Conservation (phyloP, 2,888 invertebrate species). For the Idaea aversata region DNA sequence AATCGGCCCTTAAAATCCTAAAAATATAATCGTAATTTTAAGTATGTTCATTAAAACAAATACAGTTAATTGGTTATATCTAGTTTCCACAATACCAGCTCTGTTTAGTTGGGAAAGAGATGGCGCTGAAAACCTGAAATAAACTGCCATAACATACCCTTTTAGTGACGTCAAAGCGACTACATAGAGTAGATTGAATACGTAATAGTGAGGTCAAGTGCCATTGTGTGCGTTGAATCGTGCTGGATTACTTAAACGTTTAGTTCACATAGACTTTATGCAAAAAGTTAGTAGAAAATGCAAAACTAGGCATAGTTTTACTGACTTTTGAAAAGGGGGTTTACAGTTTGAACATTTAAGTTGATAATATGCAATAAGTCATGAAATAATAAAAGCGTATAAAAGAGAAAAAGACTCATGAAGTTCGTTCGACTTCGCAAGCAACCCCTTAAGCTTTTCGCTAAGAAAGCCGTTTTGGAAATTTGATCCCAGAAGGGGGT, state of each 20-base stretch:
- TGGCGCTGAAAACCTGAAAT: not conserved
- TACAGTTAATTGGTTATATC: not conserved
- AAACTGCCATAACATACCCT: not conserved
- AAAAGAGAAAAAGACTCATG: too few species aligned
- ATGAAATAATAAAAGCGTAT: too few species aligned
- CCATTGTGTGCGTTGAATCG: not conserved
- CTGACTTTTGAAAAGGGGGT: not conserved
- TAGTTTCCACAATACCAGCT: not conserved
- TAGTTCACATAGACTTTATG: not conserved
- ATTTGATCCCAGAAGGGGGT: too few species aligned
- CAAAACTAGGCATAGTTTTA: not conserved
- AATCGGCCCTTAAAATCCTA: too few species aligned
- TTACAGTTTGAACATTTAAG: not conserved
- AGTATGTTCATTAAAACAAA: too few species aligned
- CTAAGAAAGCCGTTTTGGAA: too few species aligned
- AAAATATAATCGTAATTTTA: too few species aligned
- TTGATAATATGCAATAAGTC: too few species aligned
- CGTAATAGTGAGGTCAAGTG: not conserved
- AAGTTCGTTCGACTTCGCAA: too few species aligned
- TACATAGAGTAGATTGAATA: not conserved
- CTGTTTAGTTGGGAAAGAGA: not conserved
- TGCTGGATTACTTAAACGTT: not conserved
- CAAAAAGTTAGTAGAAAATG: not conserved
- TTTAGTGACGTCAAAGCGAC: not conserved
- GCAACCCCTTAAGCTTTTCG: too few species aligned